Conservation (phyloP, 2,113 vertebrate species). For the Amazona vittata region DNA sequence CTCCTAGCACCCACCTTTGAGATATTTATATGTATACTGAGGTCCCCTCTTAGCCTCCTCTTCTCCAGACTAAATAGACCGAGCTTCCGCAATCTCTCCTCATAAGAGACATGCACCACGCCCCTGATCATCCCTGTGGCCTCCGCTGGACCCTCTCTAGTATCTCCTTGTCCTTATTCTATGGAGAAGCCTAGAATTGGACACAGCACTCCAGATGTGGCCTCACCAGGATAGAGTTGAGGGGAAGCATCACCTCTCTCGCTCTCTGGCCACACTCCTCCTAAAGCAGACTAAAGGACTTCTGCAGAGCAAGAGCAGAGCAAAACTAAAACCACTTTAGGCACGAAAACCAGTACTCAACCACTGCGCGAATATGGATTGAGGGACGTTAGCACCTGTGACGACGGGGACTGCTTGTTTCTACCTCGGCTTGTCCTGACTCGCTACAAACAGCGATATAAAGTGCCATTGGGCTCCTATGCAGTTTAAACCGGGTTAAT, state of each 20-base stretch:
- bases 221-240: neutral
- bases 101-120: neutral
- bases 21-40: neutral
- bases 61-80: neutral
- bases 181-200: neutral
- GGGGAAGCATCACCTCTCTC: neutral
- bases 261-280: neutral
- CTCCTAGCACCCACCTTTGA: neutral
- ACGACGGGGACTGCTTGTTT: accelerated
- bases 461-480: accelerated
- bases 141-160: too few relatives aligned
- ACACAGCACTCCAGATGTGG: neutral
- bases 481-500: accelerated
- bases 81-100: neutral
- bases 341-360: neutral
- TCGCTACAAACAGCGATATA: accelerated
- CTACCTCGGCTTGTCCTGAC: neutral
- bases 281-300: neutral
- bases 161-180: neutral
- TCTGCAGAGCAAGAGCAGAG: neutral
- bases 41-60: neutral
- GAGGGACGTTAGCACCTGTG: accelerated
- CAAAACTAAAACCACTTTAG: accelerated
- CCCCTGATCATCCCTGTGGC: neutral
- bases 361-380: neutral